Evolutionary conservation across 2,888 invertebrate species (phyloP).

Genomic region (Tetranychus piercei): DNA sequence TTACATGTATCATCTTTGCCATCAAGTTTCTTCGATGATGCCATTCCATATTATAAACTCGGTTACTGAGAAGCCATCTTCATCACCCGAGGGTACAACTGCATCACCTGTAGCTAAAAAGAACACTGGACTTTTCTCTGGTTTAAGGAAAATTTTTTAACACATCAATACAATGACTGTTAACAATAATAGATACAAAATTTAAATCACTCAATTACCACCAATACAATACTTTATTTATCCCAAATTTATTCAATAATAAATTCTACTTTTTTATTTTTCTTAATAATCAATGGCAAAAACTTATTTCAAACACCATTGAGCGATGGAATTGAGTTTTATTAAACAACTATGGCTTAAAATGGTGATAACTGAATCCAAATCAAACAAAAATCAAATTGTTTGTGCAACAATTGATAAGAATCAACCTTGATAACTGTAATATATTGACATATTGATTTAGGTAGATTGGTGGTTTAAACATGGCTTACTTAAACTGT

Average conservation of each 20-base stretch:
- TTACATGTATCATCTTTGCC: conserved; percentile 5
- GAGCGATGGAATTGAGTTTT: too few relatives aligned
- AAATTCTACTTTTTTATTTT: too few relatives aligned
- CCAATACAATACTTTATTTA: background rate
- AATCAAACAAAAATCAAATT: too few relatives aligned
- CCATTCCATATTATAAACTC: background rate
- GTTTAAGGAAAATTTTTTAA: conserved; percentile 1
- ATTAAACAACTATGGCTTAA: too few relatives aligned
- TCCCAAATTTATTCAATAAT: background rate
- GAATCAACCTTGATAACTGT: too few relatives aligned
- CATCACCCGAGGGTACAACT: background rate
- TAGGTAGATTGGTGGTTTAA: too few relatives aligned
- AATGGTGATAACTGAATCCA: too few relatives aligned
- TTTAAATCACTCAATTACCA: background rate
- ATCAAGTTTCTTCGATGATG: conserved; percentile 1
- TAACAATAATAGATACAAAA: background rate
- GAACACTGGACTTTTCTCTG: background rate
- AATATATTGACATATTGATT: too few relatives aligned
- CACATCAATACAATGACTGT: background rate
- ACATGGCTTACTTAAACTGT: too few relatives aligned
- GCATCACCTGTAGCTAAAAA: background rate
- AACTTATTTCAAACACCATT: too few relatives aligned
- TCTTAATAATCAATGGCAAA: too few relatives aligned
- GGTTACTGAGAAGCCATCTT: background rate
- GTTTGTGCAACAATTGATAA: too few relatives aligned